Conservation (phyloP, 1,140 invertebrate genomes). For the Caenorhabditis briggsae region DNA sequence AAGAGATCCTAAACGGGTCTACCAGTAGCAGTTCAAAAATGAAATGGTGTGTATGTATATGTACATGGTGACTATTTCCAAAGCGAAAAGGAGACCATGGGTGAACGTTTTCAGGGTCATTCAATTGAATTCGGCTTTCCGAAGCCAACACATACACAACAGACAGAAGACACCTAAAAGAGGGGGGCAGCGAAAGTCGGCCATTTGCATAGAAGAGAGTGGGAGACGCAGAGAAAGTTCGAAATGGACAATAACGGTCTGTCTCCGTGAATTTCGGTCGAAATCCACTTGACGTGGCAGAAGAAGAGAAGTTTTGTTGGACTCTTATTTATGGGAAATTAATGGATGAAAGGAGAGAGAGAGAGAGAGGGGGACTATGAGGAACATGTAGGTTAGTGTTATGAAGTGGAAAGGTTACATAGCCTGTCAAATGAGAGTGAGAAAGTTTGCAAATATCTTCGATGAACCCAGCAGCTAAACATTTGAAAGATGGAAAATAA, state of each 20-base stretch:
- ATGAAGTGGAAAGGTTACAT: slow-evolving; percentile 38
- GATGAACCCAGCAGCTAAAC: too few species aligned
- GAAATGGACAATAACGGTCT: slow-evolving; percentile 40
- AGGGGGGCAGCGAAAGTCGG: slow-evolving; percentile 6
- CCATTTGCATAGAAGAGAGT: slow-evolving; percentile 37
- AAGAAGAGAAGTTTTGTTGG: neutral
- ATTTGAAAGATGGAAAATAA: too few species aligned
- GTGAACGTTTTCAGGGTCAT: slow-evolving; percentile 55
- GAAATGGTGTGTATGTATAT: neutral
- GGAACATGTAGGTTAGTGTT: slow-evolving; percentile 7
- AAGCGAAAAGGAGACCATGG: neutral
- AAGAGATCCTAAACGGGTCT: too few species aligned
- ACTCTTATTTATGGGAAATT: slow-evolving; percentile 20
- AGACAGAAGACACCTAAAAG: slow-evolving; percentile 7
- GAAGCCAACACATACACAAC: neutral
- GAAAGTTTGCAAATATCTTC: too few species aligned
- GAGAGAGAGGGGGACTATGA: neutral
- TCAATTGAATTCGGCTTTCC: slow-evolving; percentile 38
- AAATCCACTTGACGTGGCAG: slow-evolving; percentile 49
- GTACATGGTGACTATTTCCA: slow-evolving; percentile 13
- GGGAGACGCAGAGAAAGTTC: slow-evolving; percentile 1
- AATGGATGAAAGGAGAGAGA: neutral
- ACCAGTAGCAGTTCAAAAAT: too few species aligned
- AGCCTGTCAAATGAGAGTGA: neutral
- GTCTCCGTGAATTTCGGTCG: neutral